These are phyloP conservation scores for Mamestra configurata DNA, from an alignment of 1,140 invertebrate genomes.

Conservation along the genomic window DNA sequence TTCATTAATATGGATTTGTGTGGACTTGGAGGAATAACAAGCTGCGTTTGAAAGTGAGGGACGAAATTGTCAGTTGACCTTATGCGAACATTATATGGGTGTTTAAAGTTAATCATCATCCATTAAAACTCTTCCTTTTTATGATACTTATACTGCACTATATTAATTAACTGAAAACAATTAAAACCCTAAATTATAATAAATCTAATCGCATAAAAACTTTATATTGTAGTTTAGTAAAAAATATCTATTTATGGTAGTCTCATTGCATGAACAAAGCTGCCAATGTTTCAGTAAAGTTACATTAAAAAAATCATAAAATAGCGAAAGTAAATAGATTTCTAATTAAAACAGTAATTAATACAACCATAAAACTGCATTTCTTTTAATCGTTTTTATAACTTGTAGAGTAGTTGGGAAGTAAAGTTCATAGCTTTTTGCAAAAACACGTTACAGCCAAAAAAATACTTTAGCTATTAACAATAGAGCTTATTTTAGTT, in stretches of 20 bases:
- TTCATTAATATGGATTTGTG: slow-evolving; percentile 28
- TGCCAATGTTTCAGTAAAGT: not conserved
- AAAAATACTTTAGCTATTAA: not conserved
- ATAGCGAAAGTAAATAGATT: slow-evolving; percentile 34
- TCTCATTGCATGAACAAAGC: not conserved
- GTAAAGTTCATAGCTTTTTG: slow-evolving; percentile 14
- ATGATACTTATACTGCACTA: not conserved
- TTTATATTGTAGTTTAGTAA: not conserved
- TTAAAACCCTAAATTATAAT: too few species aligned
- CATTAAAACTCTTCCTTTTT: not conserved
- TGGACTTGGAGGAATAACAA: slow-evolving; percentile 4
- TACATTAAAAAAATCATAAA: slow-evolving; percentile 17
- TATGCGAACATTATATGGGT: not conserved
- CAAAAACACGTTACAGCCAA: not conserved
- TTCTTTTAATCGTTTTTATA: slow-evolving; percentile 16
- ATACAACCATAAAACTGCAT: slow-evolving; percentile 4
- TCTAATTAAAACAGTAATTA: slow-evolving; percentile 38
- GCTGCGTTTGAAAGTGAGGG: not conserved
- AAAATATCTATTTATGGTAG: not conserved
- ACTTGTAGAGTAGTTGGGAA: slow-evolving; percentile 3
- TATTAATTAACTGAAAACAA: too few species aligned
- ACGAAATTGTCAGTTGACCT: not conserved
- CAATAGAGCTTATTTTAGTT: not conserved
- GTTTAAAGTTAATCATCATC: not conserved
- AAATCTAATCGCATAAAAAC: not conserved